Percentiles rank a stretch among this genome's conserved stretches.
Evolutionary conservation across 1,140 invertebrate genomes (phyloP).

Genomic region (Drosophila parvula): DNA sequence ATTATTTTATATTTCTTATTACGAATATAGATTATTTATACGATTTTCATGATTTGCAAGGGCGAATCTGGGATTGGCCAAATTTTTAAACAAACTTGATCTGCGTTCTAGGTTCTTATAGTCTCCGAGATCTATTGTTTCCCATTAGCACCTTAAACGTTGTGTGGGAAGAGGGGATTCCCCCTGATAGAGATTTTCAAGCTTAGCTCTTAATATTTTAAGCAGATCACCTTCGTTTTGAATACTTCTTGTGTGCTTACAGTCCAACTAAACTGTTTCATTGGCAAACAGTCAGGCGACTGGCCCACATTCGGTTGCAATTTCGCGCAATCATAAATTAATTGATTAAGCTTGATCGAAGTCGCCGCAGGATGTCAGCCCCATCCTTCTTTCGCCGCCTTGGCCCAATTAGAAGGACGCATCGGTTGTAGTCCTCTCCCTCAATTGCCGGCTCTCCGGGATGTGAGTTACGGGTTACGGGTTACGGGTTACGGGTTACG

Average conservation of each 20-base stretch:
- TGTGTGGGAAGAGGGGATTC: background rate
- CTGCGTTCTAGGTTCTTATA: too few species aligned
- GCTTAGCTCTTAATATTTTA: background rate
- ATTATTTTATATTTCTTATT: too few species aligned
- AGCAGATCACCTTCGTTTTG: background rate
- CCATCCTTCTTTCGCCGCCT: conserved; percentile 3
- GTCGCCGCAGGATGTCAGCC: conserved; percentile 53
- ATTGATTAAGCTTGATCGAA: conserved; percentile 73
- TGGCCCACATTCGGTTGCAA: conserved; percentile 28
- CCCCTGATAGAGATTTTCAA: background rate
- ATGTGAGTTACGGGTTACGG: background rate
- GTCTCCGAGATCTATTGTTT: too few species aligned
- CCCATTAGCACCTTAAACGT: background rate
- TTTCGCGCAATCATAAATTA: conserved; percentile 73
- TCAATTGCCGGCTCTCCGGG: conserved; percentile 19
- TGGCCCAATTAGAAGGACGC: conserved; percentile 44
- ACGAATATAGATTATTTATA: too few species aligned
- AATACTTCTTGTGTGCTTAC: background rate
- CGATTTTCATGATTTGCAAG: too few species aligned
- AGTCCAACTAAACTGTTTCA: background rate
- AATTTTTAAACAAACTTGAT: too few species aligned
- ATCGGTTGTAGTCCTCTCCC: conserved; percentile 42
- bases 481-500: conserved; percentile 18
- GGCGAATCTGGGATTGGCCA: too few species aligned
- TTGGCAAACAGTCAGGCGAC: conserved; percentile 4